phyloP scores from a whole-genome alignment of 1,140 invertebrate species.

The Orius insidiosus region DNA sequence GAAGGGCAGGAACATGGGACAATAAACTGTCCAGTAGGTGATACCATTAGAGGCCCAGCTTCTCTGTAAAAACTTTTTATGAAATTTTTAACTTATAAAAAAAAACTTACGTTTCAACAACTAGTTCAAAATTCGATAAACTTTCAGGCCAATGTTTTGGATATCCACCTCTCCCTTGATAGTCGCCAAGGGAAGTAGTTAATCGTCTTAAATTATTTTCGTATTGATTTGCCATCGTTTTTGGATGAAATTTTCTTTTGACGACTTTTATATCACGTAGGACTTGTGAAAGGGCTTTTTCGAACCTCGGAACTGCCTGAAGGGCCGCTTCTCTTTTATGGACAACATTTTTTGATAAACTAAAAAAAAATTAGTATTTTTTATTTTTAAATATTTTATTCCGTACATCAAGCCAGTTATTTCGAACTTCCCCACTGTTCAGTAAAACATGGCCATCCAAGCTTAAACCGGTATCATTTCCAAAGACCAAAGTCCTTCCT shows the following conservation, averaged over 20 bases:
- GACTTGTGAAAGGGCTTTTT: conserved; percentile 64
- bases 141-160: conserved; percentile 51
- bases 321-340: conserved; percentile 39
- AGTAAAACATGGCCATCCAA: conserved; percentile 74
- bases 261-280: conserved; percentile 64
- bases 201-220: conserved; percentile 63
- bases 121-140: conserved; percentile 58
- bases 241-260: conserved; percentile 77
- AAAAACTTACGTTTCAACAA: conserved; percentile 68
- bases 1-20: conserved; percentile 77
- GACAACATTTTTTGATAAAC: conserved; percentile 56
- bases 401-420: conserved; percentile 81
- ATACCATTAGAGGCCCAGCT: conserved; percentile 81
- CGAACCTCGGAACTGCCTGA: conserved; percentile 57
- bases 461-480: conserved; percentile 71
- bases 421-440: conserved; percentile 74
- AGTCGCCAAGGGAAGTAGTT: conserved; percentile 67
- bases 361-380: conserved; percentile 22
- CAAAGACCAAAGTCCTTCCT: conserved; percentile 62
- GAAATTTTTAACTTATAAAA: not conserved
- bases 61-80: conserved; percentile 42
- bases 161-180: conserved; percentile 46
- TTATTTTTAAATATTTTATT: no score
- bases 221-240: conserved; percentile 65
- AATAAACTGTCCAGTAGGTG: conserved; percentile 80